Evolutionary conservation across 2,888 invertebrate genomes (phyloP), one percentile per base, ranked within the genome.

Genomic region (Petrophora chlorosata): DNA sequence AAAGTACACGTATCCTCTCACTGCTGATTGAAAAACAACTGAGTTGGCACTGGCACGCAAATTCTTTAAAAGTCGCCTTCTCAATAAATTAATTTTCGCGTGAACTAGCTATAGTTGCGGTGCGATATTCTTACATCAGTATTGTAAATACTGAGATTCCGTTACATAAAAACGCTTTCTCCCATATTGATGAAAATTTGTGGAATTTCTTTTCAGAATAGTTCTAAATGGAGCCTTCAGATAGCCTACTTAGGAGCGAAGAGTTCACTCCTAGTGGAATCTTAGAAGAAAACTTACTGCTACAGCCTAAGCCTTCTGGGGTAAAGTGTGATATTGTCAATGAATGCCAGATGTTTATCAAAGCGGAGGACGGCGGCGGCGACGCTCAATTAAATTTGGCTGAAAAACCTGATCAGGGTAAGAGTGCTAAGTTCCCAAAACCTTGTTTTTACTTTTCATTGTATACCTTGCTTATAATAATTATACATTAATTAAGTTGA

Each of bases 291-390:
- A 78, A 79, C 47, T 65, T 73, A 23, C 52, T 80, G 15, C 53
- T 65, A 10, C 76, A 74, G 45, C 56, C 73, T 3, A 78, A 77
- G 35, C 59, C 73, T 23, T 43, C 74, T 17, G 73, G 72, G 48
- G 79, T 78, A 2, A 81, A 79, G 47, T 76, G 75, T 68, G 83
- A 90, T 56, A 73, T 90, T 61, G 75, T 85, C 5, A 87, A 90
- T 75, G 87, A 90, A 61, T 87, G 85, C 58, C 79, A 86, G 64
- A 80, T 82, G 68, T 85, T 89, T 47, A 62, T 90, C 19, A 84
- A 77, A 49, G 80, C 88, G 48, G 90, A 90, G 57, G 86, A 88
- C 53, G 90, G 90, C 5, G 76, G 89, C 54, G 89, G 90, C 29
- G 89, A 89, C 71, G 76, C 79, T 3, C 71, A 73, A 44, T 57